A percentile compares a stretch with the other conserved stretches of the same genome.
Conservation (phyloP, 2,888 invertebrate genomes). For the Sesia apiformis region DNA sequence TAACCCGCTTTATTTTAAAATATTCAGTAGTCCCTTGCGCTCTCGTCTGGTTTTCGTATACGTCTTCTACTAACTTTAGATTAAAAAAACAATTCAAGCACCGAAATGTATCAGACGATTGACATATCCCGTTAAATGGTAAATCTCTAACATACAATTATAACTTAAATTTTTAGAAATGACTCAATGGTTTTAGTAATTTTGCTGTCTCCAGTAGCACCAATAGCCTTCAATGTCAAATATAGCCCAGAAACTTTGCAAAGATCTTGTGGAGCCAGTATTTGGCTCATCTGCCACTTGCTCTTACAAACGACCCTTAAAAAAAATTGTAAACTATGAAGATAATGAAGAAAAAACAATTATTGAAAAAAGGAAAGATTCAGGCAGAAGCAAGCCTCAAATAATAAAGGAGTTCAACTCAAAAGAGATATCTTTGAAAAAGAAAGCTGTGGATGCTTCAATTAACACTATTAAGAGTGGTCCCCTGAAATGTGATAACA, state of each 20-base stretch:
- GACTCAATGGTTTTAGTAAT: too few species aligned
- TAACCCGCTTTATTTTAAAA: too few species aligned
- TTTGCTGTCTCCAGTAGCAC: too few species aligned
- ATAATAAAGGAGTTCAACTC: constrained; percentile 20
- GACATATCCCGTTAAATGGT: too few species aligned
- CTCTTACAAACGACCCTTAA: constrained; percentile 1
- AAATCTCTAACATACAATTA: too few species aligned
- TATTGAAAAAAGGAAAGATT: constrained; percentile 18
- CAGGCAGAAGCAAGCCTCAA: too few species aligned
- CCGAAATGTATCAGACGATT: too few species aligned
- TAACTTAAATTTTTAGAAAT: too few species aligned
- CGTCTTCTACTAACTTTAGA: too few species aligned
- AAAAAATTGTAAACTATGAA: neutral
- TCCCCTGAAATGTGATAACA: constrained; percentile 27
- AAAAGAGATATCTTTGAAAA: constrained; percentile 21
- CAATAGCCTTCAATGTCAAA: constrained; percentile 27
- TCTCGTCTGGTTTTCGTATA: too few species aligned
- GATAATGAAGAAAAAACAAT: constrained; percentile 14
- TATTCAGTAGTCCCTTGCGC: too few species aligned
- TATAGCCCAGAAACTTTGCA: constrained; percentile 37
- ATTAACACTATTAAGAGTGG: constrained; percentile 36
- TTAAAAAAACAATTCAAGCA: too few species aligned
- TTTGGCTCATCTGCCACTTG: constrained; percentile 16
- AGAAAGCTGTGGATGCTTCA: constrained; percentile 22
- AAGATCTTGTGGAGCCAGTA: constrained; percentile 36